phyloP scores from a whole-genome alignment of 2,888 invertebrate species.

The Scrobipalpa atriplicella region DNA sequence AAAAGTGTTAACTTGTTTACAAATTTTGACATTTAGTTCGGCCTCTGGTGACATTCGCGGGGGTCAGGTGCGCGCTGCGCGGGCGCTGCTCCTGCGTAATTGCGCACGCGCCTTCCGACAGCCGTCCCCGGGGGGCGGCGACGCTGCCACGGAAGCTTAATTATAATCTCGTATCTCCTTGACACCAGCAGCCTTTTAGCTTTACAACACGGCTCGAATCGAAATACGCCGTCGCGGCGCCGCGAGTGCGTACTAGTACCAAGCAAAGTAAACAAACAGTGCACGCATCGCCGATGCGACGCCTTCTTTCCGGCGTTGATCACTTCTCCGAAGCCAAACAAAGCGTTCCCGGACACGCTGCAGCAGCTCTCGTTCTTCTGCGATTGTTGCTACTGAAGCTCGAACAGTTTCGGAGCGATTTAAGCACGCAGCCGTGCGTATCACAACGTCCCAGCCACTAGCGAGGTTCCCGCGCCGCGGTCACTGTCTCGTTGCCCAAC shows the following conservation, averaged over 20 bases:
- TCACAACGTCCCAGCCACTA: conserved; percentile 21
- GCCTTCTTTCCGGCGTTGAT: conserved; percentile 59
- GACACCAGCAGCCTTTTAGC: conserved; percentile 24
- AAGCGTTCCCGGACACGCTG: conserved; percentile 36
- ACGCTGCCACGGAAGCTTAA: conserved; percentile 30
- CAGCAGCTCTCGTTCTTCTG: conserved; percentile 18
- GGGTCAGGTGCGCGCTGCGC: conserved; percentile 41
- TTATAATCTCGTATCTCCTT: conserved; percentile 25
- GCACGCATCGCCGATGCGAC: conserved; percentile 54
- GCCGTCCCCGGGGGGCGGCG: conserved; percentile 35
- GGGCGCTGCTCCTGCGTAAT: conserved; percentile 35
- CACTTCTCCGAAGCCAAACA: conserved; percentile 58
- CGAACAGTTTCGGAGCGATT: conserved; percentile 38
- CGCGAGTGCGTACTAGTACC: conserved; percentile 46
- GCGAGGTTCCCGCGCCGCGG: conserved; percentile 57
- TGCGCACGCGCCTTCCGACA: conserved; percentile 40
- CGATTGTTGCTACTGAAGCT: conserved; percentile 37
- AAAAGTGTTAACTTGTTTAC: conserved; percentile 50
- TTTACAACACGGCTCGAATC: not conserved
- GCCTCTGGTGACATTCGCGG: conserved; percentile 51
- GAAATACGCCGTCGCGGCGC: conserved; percentile 34
- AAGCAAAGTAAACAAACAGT: conserved; percentile 46
- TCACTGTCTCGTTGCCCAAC: conserved; percentile 58
- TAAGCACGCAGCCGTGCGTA: conserved; percentile 13
- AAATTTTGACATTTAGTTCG: conserved; percentile 47